Evolutionary conservation across 2,888 invertebrate genomes (phyloP).

Genomic region (Phalangium opilio): DNA sequence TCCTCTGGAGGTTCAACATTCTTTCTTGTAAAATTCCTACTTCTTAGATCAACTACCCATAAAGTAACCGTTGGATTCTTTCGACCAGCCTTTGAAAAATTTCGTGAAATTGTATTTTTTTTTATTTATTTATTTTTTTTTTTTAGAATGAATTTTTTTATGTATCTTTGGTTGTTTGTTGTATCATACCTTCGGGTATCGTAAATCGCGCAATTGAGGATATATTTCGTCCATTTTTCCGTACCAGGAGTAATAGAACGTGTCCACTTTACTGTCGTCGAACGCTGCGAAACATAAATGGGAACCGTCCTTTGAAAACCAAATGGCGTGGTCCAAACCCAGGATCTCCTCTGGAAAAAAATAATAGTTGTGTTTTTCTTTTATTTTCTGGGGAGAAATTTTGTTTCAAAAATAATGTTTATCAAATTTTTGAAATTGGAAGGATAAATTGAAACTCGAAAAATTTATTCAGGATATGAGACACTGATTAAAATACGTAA

Average conservation of each 20-base stretch:
- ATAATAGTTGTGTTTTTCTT: too few species aligned
- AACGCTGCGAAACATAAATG: constrained; percentile 31
- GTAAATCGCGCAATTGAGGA: constrained; percentile 13
- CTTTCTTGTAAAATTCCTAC: constrained; percentile 6
- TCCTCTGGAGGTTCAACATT: constrained; percentile 17
- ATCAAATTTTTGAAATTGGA: too few species aligned
- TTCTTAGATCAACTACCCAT: constrained; percentile 16
- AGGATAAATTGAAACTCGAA: too few species aligned
- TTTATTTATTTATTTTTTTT: too few species aligned
- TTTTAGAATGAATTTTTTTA: too few species aligned
- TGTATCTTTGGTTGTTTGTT: too few species aligned
- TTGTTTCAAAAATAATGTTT: too few species aligned
- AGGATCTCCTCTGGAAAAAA: constrained; percentile 37
- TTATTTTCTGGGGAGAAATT: too few species aligned
- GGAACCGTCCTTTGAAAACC: constrained; percentile 33
- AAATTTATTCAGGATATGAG: too few species aligned
- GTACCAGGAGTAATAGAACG: constrained; percentile 17
- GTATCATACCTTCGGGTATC: constrained; percentile 21
- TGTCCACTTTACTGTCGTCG: constrained; percentile 29
- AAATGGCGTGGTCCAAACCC: constrained; percentile 30
- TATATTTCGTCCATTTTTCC: constrained; percentile 13
- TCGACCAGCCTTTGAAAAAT: constrained; percentile 16
- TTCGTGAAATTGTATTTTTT: background rate
- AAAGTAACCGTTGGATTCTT: constrained; percentile 18
- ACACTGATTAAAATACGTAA: too few species aligned